phyloP scores from a whole-genome alignment of 2,888 invertebrate species.

The Hirtodrosophila duncani region DNA sequence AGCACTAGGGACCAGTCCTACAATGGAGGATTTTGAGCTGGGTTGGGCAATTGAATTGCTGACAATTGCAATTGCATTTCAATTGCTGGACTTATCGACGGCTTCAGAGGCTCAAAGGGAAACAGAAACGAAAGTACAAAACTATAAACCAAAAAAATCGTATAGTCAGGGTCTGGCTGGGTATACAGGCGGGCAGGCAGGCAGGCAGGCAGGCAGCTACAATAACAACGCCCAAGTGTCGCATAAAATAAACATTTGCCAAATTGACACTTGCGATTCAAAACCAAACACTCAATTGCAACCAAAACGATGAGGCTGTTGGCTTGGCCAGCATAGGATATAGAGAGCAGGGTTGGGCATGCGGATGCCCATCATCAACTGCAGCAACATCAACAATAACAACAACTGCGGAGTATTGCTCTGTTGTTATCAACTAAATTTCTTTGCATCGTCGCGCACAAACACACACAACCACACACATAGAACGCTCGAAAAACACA shows the following conservation, averaged over 20 bases:
- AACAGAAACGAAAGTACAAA: background rate
- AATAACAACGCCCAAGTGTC: constrained; percentile 53
- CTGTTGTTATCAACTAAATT: constrained; percentile 63
- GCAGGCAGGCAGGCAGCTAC: constrained; percentile 19
- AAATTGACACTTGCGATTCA: constrained; percentile 73
- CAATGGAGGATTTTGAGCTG: background rate
- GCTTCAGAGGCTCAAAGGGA: constrained; percentile 17
- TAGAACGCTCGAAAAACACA: too few species aligned
- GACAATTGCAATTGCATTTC: constrained; percentile 43
- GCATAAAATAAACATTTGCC: constrained; percentile 73
- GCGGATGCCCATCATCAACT: constrained; percentile 42
- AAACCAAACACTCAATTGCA: constrained; percentile 59
- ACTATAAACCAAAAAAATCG: background rate
- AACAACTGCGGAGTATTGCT: constrained; percentile 23
- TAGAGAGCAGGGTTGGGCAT: too few species aligned
- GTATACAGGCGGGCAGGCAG: background rate
- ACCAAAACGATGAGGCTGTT: too few species aligned
- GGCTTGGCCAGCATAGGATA: too few species aligned
- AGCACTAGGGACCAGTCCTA: background rate
- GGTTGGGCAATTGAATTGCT: constrained; percentile 46
- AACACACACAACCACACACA: constrained; percentile 17
- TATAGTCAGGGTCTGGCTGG: background rate
- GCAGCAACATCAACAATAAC: constrained; percentile 25
- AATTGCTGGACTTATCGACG: constrained; percentile 14
- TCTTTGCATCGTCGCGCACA: constrained; percentile 60